Evolutionary conservation across 2,113 vertebrate species (phyloP).

Genomic region (Seriola quinqueradiata): DNA sequence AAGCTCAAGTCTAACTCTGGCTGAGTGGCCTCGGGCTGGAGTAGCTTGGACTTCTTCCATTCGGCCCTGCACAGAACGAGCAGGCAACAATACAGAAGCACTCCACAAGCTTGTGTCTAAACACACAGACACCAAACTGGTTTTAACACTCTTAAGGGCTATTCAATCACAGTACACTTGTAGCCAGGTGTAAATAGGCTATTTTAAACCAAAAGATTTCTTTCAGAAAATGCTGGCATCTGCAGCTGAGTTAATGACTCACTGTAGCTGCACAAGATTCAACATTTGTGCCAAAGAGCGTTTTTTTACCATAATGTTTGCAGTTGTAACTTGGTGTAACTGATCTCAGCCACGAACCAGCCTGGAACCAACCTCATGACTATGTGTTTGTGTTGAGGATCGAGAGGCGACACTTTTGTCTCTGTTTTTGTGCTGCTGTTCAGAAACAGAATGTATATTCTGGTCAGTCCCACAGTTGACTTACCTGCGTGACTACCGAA

Average conservation of each 20-base stretch:
- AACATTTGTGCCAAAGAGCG: not conserved
- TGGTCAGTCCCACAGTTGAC: not conserved
- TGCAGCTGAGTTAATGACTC: slow-evolving; percentile 35
- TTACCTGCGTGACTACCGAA: no score
- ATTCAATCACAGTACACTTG: slow-evolving; percentile 29
- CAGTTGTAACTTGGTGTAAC: not conserved
- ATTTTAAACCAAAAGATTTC: slow-evolving; percentile 38
- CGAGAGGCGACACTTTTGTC: not conserved
- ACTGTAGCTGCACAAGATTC: slow-evolving; percentile 10
- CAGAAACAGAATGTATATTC: not conserved
- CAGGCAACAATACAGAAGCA: slow-evolving; percentile 46
- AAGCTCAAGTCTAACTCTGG: slow-evolving; percentile 60
- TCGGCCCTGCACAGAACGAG: slow-evolving; percentile 35
- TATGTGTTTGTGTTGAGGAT: slow-evolving; percentile 5
- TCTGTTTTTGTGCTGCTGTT: not conserved
- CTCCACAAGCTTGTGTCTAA: slow-evolving; percentile 4
- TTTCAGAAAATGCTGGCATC: slow-evolving; percentile 29
- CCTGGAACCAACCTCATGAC: not conserved
- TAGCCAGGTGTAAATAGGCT: slow-evolving; percentile 35
- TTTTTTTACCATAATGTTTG: slow-evolving; percentile 5
- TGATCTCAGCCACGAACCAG: slow-evolving; percentile 2
- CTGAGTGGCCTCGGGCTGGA: slow-evolving; percentile 59
- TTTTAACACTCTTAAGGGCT: slow-evolving; percentile 46
- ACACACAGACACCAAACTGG: slow-evolving; percentile 50
- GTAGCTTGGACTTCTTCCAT: slow-evolving; percentile 44